Percentiles rank a stretch among this genome's conserved stretches.
Evolutionary conservation across 2,888 invertebrate genomes (phyloP).

Genomic region (Ypsolopha sequella): DNA sequence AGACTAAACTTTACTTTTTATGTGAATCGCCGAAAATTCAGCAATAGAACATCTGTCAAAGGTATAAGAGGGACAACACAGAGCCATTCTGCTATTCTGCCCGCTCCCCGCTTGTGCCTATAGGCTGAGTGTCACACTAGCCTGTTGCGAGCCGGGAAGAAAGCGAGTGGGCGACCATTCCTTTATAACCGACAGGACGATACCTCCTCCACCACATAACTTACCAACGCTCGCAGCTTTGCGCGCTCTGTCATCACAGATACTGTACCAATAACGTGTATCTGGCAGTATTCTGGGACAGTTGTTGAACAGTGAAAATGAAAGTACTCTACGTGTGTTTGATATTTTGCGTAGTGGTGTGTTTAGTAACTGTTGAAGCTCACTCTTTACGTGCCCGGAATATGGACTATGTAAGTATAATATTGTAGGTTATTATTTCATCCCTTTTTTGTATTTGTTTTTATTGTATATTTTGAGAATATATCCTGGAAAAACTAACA

Average conservation of each 20-base stretch:
- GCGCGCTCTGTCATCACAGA: too few species aligned
- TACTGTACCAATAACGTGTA: too few species aligned
- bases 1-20: too few species aligned
- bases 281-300: too few species aligned
- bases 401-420: conserved; percentile 55
- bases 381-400: conserved; percentile 36
- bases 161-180: conserved; percentile 43
- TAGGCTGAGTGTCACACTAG: not conserved
- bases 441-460: too few species aligned
- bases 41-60: too few species aligned
- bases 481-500: too few species aligned
- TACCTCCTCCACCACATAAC: conserved; percentile 5
- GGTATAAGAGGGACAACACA: too few species aligned
- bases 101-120: not conserved
- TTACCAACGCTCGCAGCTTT: too few species aligned
- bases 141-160: conserved; percentile 23
- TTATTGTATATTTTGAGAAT: too few species aligned
- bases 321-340: conserved; percentile 28
- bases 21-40: too few species aligned
- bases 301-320: conserved; percentile 21
- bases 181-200: conserved; percentile 40
- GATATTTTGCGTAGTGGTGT: conserved; percentile 29
- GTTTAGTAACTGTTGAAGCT: conserved; percentile 26
- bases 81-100: not conserved
- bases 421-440: too few species aligned